phyloP scores from a whole-genome alignment of 2,888 invertebrate genomes.

The Diarsia dahlii region DNA sequence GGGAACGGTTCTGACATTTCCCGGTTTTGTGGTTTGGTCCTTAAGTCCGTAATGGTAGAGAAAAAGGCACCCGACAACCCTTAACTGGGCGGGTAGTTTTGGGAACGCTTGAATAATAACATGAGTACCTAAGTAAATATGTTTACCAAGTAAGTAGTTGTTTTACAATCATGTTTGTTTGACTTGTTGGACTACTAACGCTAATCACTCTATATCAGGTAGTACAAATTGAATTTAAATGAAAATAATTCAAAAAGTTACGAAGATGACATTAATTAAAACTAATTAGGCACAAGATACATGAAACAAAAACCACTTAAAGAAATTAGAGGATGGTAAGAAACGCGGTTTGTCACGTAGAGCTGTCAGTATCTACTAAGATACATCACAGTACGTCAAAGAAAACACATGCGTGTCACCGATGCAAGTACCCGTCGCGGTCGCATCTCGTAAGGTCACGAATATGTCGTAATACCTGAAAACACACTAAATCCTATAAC shows the following conservation, averaged over 20 bases:
- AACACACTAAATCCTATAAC: background rate
- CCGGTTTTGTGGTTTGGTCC: constrained; percentile 28
- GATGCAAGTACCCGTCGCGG: background rate
- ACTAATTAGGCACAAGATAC: too few relatives aligned
- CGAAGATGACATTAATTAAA: too few relatives aligned
- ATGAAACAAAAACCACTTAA: background rate
- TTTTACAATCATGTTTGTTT: constrained; percentile 6
- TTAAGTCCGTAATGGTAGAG: constrained; percentile 9
- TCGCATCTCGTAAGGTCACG: background rate
- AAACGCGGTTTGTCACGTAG: background rate
- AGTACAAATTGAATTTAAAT: too few relatives aligned
- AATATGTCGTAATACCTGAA: background rate
- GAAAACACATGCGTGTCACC: background rate
- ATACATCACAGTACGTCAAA: background rate
- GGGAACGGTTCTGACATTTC: constrained; percentile 14
- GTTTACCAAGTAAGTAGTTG: background rate
- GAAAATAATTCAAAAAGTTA: too few relatives aligned
- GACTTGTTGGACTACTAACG: background rate
- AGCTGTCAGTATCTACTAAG: background rate
- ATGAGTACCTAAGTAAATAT: background rate
- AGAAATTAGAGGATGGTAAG: too few relatives aligned
- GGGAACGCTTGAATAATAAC: constrained; percentile 18
- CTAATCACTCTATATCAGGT: too few relatives aligned
- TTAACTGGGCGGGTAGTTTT: constrained; percentile 20
- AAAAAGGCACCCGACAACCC: constrained; percentile 15